These are phyloP conservation scores for Aspiorhynchus laticeps DNA, from an alignment of 2,113 vertebrate genomes.

Conservation along the genomic window DNA sequence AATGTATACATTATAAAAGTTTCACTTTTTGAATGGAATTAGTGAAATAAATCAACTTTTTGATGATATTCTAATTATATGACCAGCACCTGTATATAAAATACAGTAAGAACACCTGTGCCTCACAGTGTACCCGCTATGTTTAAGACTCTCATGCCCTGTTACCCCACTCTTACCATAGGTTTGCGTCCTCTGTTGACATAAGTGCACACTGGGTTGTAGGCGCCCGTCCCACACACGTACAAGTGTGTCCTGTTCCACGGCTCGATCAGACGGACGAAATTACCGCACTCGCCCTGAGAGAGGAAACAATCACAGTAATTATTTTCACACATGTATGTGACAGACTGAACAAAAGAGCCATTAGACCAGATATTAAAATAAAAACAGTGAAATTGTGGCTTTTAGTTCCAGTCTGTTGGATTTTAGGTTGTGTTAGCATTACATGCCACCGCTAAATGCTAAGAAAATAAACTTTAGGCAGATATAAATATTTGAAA, in stretches of 20 bases:
- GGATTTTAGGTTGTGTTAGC: not conserved
- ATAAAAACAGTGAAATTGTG: not conserved
- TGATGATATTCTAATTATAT: no score
- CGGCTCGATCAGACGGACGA: conserved; percentile 95
- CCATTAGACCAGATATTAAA: not conserved
- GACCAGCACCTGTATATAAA: no score
- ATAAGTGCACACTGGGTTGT: conserved; percentile 95
- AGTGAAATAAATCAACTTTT: no score
- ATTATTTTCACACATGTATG: conserved; percentile 13
- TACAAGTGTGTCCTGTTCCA: conserved; percentile 98
- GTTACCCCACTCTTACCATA: conserved; percentile 78
- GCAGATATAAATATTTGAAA: conserved; percentile 1
- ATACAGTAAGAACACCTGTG: not conserved
- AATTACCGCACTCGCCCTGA: conserved; percentile 96
- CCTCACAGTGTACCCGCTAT: not conserved
- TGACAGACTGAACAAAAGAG: not conserved
- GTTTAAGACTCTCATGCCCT: not conserved
- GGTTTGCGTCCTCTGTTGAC: conserved; percentile 92
- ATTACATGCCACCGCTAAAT: not conserved
- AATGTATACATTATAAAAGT: no score
- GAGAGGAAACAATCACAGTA: conserved; percentile 45
- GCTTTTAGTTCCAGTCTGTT: not conserved
- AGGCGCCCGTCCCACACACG: conserved; percentile 93
- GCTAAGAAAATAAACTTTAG: not conserved
- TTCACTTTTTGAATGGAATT: no score